Evolutionary conservation across 2,113 vertebrate genomes (phyloP).

Genomic region (Nothobranchius furzeri): DNA sequence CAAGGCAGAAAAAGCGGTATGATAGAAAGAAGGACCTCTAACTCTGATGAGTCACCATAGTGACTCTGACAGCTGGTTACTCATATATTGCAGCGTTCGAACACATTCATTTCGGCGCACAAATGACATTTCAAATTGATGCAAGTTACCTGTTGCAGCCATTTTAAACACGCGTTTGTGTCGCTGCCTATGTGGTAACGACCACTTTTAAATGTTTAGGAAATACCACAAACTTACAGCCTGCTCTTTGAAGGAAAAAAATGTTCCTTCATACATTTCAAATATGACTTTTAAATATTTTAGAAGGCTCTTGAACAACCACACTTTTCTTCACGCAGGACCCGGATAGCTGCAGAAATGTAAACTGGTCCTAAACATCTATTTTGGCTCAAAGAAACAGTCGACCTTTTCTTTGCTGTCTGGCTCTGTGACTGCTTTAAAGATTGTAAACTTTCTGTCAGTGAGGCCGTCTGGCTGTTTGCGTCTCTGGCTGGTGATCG

Average conservation of each 20-base stretch:
- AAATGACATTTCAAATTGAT: too few relatives aligned
- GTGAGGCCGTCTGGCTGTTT: slow-evolving; percentile 31
- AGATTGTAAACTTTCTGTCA: slow-evolving; percentile 13
- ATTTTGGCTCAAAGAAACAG: slow-evolving; percentile 4
- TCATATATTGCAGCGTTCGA: too few relatives aligned
- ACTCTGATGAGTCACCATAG: too few relatives aligned
- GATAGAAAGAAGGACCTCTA: too few relatives aligned
- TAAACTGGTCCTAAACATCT: not conserved
- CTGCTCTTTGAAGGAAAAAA: not conserved
- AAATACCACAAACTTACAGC: not conserved
- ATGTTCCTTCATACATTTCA: not conserved
- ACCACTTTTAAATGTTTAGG: not conserved
- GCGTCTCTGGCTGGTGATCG: slow-evolving; percentile 22
- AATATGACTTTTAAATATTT: not conserved
- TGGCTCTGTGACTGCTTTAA: slow-evolving; percentile 11
- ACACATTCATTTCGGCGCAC: too few relatives aligned
- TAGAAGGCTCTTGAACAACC: not conserved
- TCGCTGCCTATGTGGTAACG: not conserved
- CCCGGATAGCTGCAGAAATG: slow-evolving; percentile 1
- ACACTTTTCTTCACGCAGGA: not conserved
- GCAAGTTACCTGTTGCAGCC: too few relatives aligned
- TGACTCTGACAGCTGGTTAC: too few relatives aligned
- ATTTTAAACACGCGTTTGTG: too few relatives aligned
- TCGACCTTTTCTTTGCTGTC: not conserved
- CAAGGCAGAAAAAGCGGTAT: too few relatives aligned